phyloP scores from a whole-genome alignment of 2,113 vertebrate species.

The Carollia perspicillata region DNA sequence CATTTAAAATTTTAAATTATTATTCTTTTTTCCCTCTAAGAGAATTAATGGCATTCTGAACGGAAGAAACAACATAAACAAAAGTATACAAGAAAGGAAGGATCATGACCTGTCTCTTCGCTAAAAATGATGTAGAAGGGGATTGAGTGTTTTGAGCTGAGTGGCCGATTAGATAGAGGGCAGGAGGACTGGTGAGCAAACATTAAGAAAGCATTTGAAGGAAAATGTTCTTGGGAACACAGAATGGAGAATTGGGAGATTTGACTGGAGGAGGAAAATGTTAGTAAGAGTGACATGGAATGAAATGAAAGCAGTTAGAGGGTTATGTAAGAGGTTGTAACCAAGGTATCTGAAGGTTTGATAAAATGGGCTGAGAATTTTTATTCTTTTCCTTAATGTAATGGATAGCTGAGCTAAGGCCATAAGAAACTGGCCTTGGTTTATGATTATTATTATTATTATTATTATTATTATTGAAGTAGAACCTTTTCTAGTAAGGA shows the following conservation, averaged over 20 bases:
- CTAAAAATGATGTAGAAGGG: background rate
- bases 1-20: background rate
- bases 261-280: background rate
- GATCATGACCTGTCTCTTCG: background rate
- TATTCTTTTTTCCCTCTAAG: background rate
- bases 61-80: background rate
- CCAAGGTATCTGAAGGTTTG: background rate
- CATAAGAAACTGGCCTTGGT: background rate
- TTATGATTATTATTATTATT: background rate
- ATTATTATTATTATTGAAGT: background rate
- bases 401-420: background rate
- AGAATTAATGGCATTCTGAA: background rate
- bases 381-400: background rate
- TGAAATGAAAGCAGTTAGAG: background rate
- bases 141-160: background rate
- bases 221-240: background rate
- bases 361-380: background rate
- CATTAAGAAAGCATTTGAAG: background rate
- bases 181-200: background rate
- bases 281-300: background rate
- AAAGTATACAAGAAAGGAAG: background rate
- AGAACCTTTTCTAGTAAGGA: background rate
- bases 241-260: background rate
- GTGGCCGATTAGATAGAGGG: background rate
- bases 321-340: background rate